Evolutionary conservation across 64 coral and sea anemone genomes (phyloP).

Genomic region (Dendrophyllia cribrosa): DNA sequence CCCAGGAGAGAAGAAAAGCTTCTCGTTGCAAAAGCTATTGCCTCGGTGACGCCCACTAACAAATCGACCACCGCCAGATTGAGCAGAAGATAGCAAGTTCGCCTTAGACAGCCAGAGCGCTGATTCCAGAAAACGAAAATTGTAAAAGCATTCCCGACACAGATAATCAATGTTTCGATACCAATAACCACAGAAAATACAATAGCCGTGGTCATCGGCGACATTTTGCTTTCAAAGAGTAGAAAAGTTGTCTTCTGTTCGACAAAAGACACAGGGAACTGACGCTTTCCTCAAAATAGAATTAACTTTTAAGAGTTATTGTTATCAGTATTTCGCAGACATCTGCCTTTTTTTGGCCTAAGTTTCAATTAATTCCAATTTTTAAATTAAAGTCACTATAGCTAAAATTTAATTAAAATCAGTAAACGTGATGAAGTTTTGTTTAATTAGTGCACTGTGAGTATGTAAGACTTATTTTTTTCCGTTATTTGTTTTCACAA

Average conservation of each 20-base stretch:
- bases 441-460: no score
- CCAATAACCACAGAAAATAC: background rate
- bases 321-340: no score
- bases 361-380: no score
- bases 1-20: background rate
- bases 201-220: background rate
- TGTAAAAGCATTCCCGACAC: slow-evolving; percentile 1
- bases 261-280: background rate
- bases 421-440: no score
- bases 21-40: background rate
- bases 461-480: no score
- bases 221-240: no score
- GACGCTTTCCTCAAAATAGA: background rate
- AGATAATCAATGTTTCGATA: background rate
- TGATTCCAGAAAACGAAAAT: slow-evolving; percentile 9
- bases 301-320: background rate
- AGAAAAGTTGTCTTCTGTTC: background rate
- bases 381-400: no score
- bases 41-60: background rate
- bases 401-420: no score
- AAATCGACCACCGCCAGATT: background rate
- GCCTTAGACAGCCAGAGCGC: background rate
- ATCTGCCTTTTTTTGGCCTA: no score
- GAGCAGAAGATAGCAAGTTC: background rate
- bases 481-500: no score